These are phyloP conservation scores for Bambusicola thoracicus DNA, from an alignment of 2,113 vertebrate genomes.

Conservation along the genomic window DNA sequence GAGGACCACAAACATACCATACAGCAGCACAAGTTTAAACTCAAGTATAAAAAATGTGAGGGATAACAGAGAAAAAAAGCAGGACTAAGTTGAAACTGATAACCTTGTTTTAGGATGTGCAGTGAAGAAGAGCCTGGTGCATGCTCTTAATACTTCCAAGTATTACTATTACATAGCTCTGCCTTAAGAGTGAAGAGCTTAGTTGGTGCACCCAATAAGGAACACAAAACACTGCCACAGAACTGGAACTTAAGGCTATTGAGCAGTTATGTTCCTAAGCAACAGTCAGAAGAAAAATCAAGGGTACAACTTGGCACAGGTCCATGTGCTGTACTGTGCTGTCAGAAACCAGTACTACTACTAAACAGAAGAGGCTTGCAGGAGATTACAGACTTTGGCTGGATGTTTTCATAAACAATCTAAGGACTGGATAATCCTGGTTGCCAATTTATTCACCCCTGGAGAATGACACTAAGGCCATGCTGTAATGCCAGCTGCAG, in stretches of 20 bases:
- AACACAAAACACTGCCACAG: neutral
- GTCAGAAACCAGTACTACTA: neutral
- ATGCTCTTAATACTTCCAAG: neutral
- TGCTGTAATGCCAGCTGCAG: neutral
- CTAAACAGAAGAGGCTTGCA: neutral
- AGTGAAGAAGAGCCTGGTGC: neutral
- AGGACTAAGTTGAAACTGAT: neutral
- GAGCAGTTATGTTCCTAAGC: neutral
- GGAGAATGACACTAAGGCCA: neutral
- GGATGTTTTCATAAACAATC: neutral
- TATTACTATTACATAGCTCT: neutral
- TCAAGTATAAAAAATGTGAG: neutral
- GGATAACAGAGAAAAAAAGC: neutral
- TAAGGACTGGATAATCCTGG: neutral
- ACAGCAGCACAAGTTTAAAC: neutral
- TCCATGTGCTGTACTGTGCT: neutral
- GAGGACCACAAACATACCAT: neutral
- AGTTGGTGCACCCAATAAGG: neutral
- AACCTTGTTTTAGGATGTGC: neutral
- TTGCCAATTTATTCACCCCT: neutral
- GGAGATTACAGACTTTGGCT: neutral
- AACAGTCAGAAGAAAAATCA: neutral
- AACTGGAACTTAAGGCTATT: neutral
- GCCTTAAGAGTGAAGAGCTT: neutral
- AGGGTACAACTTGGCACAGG: neutral